Evolutionary conservation across 2,797 vertebrate species (phyloP).

Genomic region (Diplodus puntazzo): DNA sequence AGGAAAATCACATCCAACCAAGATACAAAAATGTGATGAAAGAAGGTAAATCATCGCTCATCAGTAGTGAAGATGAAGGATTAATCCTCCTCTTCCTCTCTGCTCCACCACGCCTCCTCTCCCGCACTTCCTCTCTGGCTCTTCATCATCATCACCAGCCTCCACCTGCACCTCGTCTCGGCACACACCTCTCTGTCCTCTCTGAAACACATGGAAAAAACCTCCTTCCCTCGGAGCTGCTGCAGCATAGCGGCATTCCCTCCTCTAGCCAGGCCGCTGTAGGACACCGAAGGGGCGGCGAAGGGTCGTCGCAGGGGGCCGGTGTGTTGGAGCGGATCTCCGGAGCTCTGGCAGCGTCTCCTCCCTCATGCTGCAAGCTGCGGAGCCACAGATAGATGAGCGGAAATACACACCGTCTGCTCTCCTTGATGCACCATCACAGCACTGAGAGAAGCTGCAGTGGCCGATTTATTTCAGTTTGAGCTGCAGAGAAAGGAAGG

Average conservation of each 20-base stretch:
- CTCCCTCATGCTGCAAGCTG: conserved; percentile 16
- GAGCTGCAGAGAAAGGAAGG: conserved; percentile 13
- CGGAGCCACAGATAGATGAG: not conserved
- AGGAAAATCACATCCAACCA: too few relatives aligned
- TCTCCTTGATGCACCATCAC: not conserved
- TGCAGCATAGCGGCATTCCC: conserved; percentile 23
- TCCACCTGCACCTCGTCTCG: conserved; percentile 1
- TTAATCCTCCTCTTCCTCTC: not conserved
- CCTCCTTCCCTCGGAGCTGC: not conserved
- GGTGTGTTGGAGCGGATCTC: conserved; percentile 32
- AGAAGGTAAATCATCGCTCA: too few relatives aligned
- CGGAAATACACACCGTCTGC: conserved; percentile 14
- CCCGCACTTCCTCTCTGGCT: conserved; percentile 24
- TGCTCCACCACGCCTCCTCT: conserved; percentile 17
- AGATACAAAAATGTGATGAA: too few relatives aligned
- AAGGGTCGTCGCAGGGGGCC: conserved; percentile 15
- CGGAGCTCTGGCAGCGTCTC: conserved; percentile 23
- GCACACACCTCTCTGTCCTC: not conserved
- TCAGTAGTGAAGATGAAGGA: too few relatives aligned
- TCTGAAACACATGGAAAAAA: not conserved
- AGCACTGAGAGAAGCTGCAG: conserved; percentile 21
- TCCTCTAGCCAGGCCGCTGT: conserved; percentile 25
- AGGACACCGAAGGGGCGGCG: conserved; percentile 33
- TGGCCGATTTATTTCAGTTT: not conserved
- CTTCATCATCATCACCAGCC: not conserved